Evolutionary conservation across 2,797 vertebrate species (phyloP), one percentile per base, ranked within the genome.

Genomic region (Malacoraja senta): DNA sequence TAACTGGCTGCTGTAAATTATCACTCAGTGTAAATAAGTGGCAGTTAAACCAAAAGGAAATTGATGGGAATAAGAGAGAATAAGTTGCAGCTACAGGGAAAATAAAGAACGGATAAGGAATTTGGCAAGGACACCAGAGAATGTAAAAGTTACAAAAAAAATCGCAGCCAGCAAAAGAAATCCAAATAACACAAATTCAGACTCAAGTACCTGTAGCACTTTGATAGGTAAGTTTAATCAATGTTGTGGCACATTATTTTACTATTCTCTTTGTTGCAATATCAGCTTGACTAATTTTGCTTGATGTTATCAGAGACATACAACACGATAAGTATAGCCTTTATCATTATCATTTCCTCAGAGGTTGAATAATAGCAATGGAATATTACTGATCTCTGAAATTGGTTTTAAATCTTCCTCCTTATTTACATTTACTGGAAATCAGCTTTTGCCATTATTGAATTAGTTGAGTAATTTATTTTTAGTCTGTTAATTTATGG

Each of bases 381-480:
- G n/a, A 88, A 68, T 88, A 88, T 88, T 88, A 88, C 84, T 35
- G 83, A 86, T 86, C 83, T 86, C 83, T 65, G 84, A 88, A 88
- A 88, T 88, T 65, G 32, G 29, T 35, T 88, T 68, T 35, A 65
- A n/a, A 9, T 21, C 61, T n/a, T 88, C 61, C 84, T 32, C 84
- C n/a, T 65, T 88, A 68, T 88, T 88, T 88, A 88, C 63, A 88
- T 88, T 76, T 76, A 76, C 58, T 72, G 72, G 68, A 92, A 92
- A 74, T 76, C 71, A 92, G 90, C 90, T 76, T 38, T 76, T 76
- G 71, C 26, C 71, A 58, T 92, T 92, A 92, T 92, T 92, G 71
- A 92, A 92, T 92, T 92, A 92, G 90, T 76, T 74, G 38, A 12
- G 26, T 92, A 92, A 92, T 92, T 92, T 92, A 92, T 76, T 76